Evolutionary conservation across 2,113 vertebrate species (phyloP), one percentile per base, ranked within the genome.

Genomic region (Brachyhypopomus occidentalis): DNA sequence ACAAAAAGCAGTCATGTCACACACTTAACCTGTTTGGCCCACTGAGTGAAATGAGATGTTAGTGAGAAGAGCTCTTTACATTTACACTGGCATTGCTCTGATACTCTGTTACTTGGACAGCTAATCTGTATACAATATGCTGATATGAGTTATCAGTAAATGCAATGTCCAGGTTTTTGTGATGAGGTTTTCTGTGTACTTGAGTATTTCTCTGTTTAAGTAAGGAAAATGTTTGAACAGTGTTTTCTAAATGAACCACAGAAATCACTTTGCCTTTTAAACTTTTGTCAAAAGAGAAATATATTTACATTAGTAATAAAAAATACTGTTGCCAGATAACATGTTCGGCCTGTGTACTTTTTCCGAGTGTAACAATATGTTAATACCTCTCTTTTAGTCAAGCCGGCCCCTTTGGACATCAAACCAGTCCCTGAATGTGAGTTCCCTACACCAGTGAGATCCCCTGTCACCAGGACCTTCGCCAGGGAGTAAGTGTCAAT

Each of bases 381-480:
- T 59, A 2, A 45, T 1, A 30, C 87, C 30, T 81, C 81, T 81
- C 87, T 83, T 91, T 82, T 88, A 99, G 98, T 88, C 89, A 98
- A 94, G 91, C 97, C 96, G 55, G 97, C 97, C 77, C 98, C 98
- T 58, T 90, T 99, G 89, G 96, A 97, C 93, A 99, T 99, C 87
- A 98, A 97, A 90, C 95, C 96, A 66, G 78, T 98, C 80, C 90
- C 96, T 48, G 98, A 99, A 84, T 98, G 95, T 95, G 98, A 98
- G 90, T 90, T 96, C 63, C 95, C 93, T 75, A 96, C 97, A 25
- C 98, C 98, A 0, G 95, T 99, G 34, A 95, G 96, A 89, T 99
- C 98, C 55, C 98, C 98, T 2, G 97, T 98, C 89, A 99, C 98
- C n/a, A 94, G 96, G 90, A 96, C 96, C 85, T 99, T 99, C 86